These are phyloP conservation scores for Cassiopea xamachana DNA, from an alignment of 30 jellyfish, hydroid and myxozoan genomes.

Conservation along the genomic window DNA sequence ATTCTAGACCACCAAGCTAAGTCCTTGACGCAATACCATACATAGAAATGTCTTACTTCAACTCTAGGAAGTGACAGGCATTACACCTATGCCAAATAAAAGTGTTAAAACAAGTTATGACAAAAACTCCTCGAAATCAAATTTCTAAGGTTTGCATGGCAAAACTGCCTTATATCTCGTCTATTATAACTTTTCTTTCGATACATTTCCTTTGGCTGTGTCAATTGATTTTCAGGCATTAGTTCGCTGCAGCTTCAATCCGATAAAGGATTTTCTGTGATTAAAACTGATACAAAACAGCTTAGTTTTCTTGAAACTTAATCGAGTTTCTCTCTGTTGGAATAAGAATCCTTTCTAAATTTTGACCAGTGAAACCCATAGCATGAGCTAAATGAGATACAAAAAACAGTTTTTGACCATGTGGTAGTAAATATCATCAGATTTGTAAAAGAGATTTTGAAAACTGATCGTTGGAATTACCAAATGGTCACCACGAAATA, in stretches of 20 bases:
- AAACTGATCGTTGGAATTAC: background rate
- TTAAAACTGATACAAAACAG: background rate
- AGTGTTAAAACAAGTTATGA: background rate
- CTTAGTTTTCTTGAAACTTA: background rate
- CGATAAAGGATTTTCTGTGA: conserved; percentile 6
- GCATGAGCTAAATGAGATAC: background rate
- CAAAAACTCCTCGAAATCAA: background rate
- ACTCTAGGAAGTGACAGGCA: no score
- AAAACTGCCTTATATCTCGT: background rate
- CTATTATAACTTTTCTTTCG: background rate
- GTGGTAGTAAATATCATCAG: background rate
- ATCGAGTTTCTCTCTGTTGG: background rate
- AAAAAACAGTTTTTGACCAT: background rate
- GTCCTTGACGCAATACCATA: background rate
- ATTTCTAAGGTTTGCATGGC: no score
- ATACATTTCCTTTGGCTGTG: background rate
- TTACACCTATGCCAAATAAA: background rate
- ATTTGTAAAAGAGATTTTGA: conserved; percentile 1
- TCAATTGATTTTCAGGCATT: background rate
- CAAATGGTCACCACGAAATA: background rate
- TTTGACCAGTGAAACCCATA: background rate
- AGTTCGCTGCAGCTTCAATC: background rate
- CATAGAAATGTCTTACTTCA: background rate
- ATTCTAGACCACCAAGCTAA: background rate
- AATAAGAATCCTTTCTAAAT: background rate